phyloP scores from a whole-genome alignment of 2,888 invertebrate species.

The Calameuta pallipes region DNA sequence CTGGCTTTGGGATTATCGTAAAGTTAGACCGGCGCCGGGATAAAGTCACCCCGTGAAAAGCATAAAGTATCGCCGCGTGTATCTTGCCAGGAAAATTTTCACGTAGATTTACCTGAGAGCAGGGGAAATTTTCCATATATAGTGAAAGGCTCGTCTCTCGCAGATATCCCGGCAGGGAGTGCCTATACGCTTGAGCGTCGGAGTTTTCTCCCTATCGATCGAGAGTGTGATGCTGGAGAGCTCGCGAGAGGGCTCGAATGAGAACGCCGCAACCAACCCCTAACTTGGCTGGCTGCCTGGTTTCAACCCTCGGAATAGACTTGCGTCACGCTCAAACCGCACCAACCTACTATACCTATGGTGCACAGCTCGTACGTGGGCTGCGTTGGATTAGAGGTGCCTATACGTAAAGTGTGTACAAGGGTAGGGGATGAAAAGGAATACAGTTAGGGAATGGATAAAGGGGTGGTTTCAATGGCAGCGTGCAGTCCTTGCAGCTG shows the following conservation, averaged over 20 bases:
- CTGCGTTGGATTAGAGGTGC: background rate
- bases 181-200: background rate
- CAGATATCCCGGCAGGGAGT: background rate
- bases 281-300: background rate
- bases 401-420: background rate
- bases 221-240: constrained; percentile 18
- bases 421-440: background rate
- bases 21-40: background rate
- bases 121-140: background rate
- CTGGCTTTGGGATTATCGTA: background rate
- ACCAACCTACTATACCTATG: background rate
- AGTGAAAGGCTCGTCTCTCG: background rate
- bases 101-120: background rate
- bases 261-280: background rate
- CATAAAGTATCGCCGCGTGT: background rate
- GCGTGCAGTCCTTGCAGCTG: background rate
- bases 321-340: background rate
- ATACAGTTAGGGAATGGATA: background rate
- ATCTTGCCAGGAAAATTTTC: background rate
- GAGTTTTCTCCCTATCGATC: constrained; percentile 30
- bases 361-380: background rate
- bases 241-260: constrained; percentile 15
- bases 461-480: background rate
- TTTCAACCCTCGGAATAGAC: background rate
- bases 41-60: background rate